Evolutionary conservation across 2,113 vertebrate species (phyloP).

Genomic region (Nannospalax galili): DNA sequence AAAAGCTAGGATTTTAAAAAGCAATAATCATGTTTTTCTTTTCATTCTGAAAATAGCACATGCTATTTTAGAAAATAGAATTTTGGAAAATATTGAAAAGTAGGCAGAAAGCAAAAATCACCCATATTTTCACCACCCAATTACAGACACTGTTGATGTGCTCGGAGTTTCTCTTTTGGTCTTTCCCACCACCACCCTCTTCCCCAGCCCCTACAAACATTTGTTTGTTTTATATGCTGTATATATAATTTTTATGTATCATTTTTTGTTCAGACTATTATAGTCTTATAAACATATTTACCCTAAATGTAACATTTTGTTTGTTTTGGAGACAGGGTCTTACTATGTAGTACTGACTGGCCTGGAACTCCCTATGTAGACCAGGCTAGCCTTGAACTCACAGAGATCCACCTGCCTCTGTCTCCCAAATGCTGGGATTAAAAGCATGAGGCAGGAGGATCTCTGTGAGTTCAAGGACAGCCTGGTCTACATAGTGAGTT

Average conservation of each 20-base stretch:
- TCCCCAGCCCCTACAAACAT: not conserved
- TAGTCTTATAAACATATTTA: conserved; percentile 12
- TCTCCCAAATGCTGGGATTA: too few relatives aligned
- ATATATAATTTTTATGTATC: not conserved
- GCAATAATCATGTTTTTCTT: conserved; percentile 64
- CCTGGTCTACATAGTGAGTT: too few relatives aligned
- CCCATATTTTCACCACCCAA: not conserved
- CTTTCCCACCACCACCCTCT: too few relatives aligned
- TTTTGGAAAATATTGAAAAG: conserved; percentile 58
- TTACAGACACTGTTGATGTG: conserved; percentile 25
- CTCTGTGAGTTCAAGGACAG: too few relatives aligned
- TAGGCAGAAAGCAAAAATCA: conserved; percentile 66
- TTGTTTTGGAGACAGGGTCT: too few relatives aligned
- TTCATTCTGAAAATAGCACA: conserved; percentile 69
- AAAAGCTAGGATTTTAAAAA: conserved; percentile 15
- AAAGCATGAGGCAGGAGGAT: too few relatives aligned
- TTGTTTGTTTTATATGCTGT: conserved; percentile 16
- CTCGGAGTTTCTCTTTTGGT: not conserved
- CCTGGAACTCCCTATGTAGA: too few relatives aligned
- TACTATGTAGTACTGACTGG: too few relatives aligned
- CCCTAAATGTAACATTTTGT: not conserved
- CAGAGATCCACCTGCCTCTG: too few relatives aligned
- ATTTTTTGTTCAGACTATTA: not conserved
- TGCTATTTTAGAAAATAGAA: conserved; percentile 62
- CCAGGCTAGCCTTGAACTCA: too few relatives aligned